Evolutionary conservation across 1,140 invertebrate species (phyloP), one percentile per base, ranked within the genome.

Genomic region (Bathynomus jamesi): DNA sequence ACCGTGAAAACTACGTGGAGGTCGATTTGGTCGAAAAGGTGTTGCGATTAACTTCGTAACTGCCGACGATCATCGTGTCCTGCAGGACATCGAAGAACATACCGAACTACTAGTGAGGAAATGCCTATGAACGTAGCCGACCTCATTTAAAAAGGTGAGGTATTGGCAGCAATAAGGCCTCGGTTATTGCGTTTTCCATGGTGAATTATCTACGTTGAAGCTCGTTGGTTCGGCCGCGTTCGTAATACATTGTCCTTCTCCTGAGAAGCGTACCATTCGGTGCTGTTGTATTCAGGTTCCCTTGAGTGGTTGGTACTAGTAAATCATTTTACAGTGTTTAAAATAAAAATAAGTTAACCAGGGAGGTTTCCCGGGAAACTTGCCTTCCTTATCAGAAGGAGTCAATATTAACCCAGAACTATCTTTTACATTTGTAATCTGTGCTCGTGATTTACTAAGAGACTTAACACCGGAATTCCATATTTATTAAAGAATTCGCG

Each of bases 11-110:
- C 83, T 99, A 99, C 30, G 98, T 85, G 95, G 96, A 85, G 98
- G 98, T 81, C 93, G 98, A 85, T 99, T 99, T 83, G 98, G 98
- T 83, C 91, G 98, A 87, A 99, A 99, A 85, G 98, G 98, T 84
- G 96, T 98, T 80, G 98, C 98, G 74, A 99, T 99, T 79, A 99
- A 99, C 84, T 99, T 99, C 84, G 93, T 99, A 60, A 99, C 95
- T 31, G 87, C 90, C 78, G 93, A 96, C 40, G 98, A 99, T 85
- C 91, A 90, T 81, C 89, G 95, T 84, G 89, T 89, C 75, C 85
- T 99, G 79, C 90, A 94, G 81, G 96, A 99, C 84, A 98, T 99
- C 84, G 96, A 99, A 87, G 88, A 93, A 79, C 98, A 96, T 85
- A 99, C 85, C 95, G 96, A 82, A 99, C 97, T 78, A 88, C 87